These are phyloP conservation scores for Caenorhabditis sp. DNA, from an alignment of 2,888 invertebrate species.

Conservation along the genomic window DNA sequence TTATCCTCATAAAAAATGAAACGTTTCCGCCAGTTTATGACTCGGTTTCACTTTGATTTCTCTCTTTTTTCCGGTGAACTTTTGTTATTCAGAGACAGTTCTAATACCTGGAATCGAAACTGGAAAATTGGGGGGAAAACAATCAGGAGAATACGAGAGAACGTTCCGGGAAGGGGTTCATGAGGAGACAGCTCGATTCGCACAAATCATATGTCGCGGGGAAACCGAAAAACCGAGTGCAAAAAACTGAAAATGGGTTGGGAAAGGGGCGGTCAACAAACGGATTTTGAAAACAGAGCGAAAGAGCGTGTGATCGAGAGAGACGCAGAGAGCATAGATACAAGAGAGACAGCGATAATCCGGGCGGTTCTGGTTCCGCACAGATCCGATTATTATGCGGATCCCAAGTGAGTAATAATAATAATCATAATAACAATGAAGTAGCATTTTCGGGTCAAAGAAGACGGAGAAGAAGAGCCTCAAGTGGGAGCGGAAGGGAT, in stretches of 20 bases:
- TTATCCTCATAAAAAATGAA: background rate
- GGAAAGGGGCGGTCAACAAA: slow-evolving; percentile 19
- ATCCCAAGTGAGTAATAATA: slow-evolving; percentile 29
- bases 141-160: background rate
- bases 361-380: slow-evolving; percentile 20
- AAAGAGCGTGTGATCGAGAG: background rate
- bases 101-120: background rate
- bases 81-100: background rate
- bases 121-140: background rate
- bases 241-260: slow-evolving; percentile 7
- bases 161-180: too few species aligned
- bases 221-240: slow-evolving; percentile 8
- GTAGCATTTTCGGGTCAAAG: slow-evolving; percentile 12
- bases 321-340: slow-evolving; percentile 21
- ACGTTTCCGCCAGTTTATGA: background rate
- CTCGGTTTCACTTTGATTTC: background rate
- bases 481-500: background rate
- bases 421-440: slow-evolving; percentile 12
- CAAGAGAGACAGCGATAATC: slow-evolving; percentile 16
- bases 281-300: slow-evolving; percentile 27
- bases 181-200: too few species aligned
- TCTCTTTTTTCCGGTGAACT: background rate
- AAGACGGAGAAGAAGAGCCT: slow-evolving; percentile 1
- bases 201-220: background rate
- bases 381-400: slow-evolving; percentile 12